Evolutionary conservation across 2,113 vertebrate species (phyloP), one percentile per base, ranked within the genome.

Genomic region (Grus americana): DNA sequence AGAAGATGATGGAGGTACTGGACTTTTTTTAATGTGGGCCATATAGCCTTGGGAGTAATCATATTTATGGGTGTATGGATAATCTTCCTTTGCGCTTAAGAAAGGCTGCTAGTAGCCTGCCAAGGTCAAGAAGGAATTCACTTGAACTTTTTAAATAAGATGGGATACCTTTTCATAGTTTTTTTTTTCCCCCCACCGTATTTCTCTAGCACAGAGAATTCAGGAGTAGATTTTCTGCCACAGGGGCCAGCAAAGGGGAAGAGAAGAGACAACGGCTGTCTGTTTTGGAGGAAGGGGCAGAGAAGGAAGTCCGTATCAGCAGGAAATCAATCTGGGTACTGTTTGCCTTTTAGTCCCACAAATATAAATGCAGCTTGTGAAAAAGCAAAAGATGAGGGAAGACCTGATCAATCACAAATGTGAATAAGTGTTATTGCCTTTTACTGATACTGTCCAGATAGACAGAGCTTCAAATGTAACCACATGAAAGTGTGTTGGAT

Each of bases 291-390:
- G 49, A 23, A 32, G 61, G 16, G 18, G 36, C 49, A 47, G 73
- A 72, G 63, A 63, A 90, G 67, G 86, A 94, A 93, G 54, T 72
- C 70, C 32, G 15, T 93, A 66, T 89, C 83, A 92, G 76, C 80
- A 88, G 74, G 76, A 95, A 90, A 92, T 95, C 68, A 46, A 3
- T 87, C 40, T 73, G 70, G 42, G 75, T 75, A 19, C 34, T 49
- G 38, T 75, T 92, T 91, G 46, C 81, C 44, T 83, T 90, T 84
- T 49, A 72, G 61, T 86, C 47, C 84, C 42, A 80, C 46, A 93
- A 90, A 70, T 83, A 38, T 16, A 72, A 59, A 46, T 42, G 47
- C 58, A 76, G 30, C n/a, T 67, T 70, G 17, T 6, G 34, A 66
- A 91, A 66, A 81, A 75, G 65, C 9, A 5, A 82, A 85, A 90